These are phyloP conservation scores for Brachionus paranguensis DNA, from an alignment of 1,140 invertebrate genomes.

Conservation along the genomic window DNA sequence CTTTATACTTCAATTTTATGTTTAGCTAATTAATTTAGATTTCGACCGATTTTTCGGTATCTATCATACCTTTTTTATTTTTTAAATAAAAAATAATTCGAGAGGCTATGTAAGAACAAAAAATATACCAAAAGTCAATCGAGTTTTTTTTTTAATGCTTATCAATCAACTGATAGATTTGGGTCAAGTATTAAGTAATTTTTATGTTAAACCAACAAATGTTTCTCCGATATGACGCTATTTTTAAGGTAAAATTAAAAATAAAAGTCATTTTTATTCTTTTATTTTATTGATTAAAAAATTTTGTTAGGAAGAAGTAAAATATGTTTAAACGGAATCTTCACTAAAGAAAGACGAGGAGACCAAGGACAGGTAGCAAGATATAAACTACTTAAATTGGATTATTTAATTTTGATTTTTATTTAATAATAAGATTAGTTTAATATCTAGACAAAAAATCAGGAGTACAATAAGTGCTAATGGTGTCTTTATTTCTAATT, in stretches of 20 bases:
- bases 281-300: too few relatives aligned
- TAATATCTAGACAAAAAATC: neutral
- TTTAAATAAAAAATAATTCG: neutral
- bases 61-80: neutral
- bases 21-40: slow-evolving; percentile 20
- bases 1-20: slow-evolving; percentile 19
- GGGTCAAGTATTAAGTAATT: neutral
- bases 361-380: neutral
- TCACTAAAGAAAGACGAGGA: too few relatives aligned
- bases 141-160: neutral
- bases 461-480: neutral
- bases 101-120: neutral
- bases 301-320: too few relatives aligned
- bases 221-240: neutral
- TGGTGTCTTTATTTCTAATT: neutral
- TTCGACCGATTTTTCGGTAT: neutral
- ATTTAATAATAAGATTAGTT: neutral
- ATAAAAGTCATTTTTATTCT: too few relatives aligned
- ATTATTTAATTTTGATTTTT: neutral
- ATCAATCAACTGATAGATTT: neutral
- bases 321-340: too few relatives aligned
- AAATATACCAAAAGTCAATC: neutral
- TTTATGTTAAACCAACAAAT: neutral
- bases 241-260: neutral
- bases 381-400: neutral